These are phyloP conservation scores for Drosophila takahashii DNA, from an alignment of 1,140 invertebrate species.

Conservation along the genomic window DNA sequence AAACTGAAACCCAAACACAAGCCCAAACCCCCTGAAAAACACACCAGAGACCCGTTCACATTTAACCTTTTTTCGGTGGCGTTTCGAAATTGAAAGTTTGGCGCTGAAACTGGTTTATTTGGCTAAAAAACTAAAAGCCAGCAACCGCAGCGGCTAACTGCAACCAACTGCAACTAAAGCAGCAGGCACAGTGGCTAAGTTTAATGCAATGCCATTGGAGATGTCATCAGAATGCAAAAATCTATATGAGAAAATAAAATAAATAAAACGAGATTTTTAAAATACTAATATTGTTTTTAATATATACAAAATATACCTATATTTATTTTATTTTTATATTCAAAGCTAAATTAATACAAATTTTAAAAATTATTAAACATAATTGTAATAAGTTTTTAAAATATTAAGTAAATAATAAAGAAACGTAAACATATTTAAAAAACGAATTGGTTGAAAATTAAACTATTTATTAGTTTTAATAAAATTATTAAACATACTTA, in stretches of 20 bases:
- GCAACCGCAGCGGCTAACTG: conserved; percentile 21
- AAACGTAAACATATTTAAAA: no score
- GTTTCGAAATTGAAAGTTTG: conserved; percentile 80
- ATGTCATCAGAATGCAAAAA: background rate
- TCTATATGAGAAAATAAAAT: background rate
- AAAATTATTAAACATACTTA: background rate
- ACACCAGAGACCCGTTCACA: conserved; percentile 50
- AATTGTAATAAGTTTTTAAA: no score
- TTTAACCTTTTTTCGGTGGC: conserved; percentile 71
- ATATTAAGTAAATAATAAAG: no score
- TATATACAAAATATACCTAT: no score
- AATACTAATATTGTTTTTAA: no score
- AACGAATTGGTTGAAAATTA: no score
- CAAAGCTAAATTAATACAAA: no score
- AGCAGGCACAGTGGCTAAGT: conserved; percentile 19
- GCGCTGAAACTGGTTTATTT: conserved; percentile 72
- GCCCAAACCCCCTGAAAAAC: conserved; percentile 6
- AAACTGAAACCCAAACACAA: conserved; percentile 10
- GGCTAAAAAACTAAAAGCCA: conserved; percentile 39
- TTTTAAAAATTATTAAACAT: no score
- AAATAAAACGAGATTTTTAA: no score
- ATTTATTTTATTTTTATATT: no score
- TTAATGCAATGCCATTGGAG: background rate
- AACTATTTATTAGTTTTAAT: no score
- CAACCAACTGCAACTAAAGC: conserved; percentile 30